Evolutionary conservation across 2,888 invertebrate genomes (phyloP).

Genomic region (Melanargia galathea): DNA sequence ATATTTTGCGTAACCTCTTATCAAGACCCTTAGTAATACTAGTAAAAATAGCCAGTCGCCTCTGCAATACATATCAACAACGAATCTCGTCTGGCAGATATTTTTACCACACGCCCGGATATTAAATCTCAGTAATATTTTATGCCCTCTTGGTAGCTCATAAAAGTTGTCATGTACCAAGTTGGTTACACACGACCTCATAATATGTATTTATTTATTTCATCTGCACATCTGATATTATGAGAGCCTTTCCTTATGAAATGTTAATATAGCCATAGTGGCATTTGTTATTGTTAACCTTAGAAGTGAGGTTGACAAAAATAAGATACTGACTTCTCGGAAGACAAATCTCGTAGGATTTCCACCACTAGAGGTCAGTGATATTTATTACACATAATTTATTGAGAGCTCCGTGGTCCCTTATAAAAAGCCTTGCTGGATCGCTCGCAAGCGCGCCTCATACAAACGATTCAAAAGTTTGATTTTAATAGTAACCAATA

Average conservation of each 20-base stretch:
- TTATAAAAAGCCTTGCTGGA: too few species aligned
- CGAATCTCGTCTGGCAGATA: conserved; percentile 32
- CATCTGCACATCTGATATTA: neutral
- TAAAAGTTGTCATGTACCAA: conserved; percentile 32
- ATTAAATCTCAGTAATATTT: conserved; percentile 37
- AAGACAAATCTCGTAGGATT: too few species aligned
- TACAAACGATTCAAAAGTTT: too few species aligned
- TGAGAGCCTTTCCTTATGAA: neutral
- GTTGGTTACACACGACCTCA: conserved; percentile 5
- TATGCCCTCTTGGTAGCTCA: conserved; percentile 30
- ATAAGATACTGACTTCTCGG: too few species aligned
- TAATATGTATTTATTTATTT: conserved; percentile 9
- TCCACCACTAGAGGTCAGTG: too few species aligned
- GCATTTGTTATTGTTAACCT: neutral
- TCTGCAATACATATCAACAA: conserved; percentile 12
- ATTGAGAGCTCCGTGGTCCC: too few species aligned
- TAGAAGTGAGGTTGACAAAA: too few species aligned
- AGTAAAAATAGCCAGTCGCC: neutral
- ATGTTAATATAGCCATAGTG: neutral
- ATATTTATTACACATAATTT: too few species aligned
- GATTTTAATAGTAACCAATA: too few species aligned
- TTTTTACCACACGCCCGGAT: conserved; percentile 38
- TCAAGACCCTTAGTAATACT: neutral
- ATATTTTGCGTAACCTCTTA: neutral
- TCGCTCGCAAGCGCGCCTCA: too few species aligned